Evolutionary conservation across 2,113 vertebrate species (phyloP), one percentile per base, ranked within the genome.

Genomic region (Chelonoidis abingdonii): DNA sequence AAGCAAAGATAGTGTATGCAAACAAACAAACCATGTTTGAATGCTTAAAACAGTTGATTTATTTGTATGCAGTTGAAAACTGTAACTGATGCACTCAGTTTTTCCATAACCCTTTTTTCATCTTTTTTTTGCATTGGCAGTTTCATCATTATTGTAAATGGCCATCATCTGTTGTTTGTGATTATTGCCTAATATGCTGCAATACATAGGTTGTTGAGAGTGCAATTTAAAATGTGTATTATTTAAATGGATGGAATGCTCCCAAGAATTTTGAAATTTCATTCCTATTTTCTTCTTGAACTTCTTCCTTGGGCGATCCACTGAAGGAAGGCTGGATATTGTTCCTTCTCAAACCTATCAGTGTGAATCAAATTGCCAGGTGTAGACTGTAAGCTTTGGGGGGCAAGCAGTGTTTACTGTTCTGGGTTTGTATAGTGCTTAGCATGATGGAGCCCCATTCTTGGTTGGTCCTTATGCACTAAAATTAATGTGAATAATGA

Each of bases 401-500:
- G 21, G 19, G 10, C 53, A 72, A 47, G 44, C 47, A 87, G 35
- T 0, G 0, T 80, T n/a, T 84, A 80, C 25, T 13, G 65, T 25
- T 50, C 87, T 44, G 19, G 5, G 12, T 62, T 59, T 59, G 25
- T 29, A 14, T 19, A 35, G n/a, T 44, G 6, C 9, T 29, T 35
- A 0, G 83, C 84, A 16, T 0, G 0, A 31, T 75, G 41, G 10
- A 82, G 19, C 11, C 4, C 2, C 41, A 57, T 75, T 8, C 29
- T 84, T 62, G 10, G 47, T 69, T 50, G 10, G 27, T 1, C 35
- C 0, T 16, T 38, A 4, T 11, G 21, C 14, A 35, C 9, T 62
- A 6, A 17, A 59, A 31, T 3, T 62, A 9, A 14, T 1, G 1
- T 81, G 21, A 85, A 62, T 31, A 85, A 62, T 31, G 27, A 62